Conservation (phyloP, 2,113 vertebrate genomes). For the Nicator chloris region DNA sequence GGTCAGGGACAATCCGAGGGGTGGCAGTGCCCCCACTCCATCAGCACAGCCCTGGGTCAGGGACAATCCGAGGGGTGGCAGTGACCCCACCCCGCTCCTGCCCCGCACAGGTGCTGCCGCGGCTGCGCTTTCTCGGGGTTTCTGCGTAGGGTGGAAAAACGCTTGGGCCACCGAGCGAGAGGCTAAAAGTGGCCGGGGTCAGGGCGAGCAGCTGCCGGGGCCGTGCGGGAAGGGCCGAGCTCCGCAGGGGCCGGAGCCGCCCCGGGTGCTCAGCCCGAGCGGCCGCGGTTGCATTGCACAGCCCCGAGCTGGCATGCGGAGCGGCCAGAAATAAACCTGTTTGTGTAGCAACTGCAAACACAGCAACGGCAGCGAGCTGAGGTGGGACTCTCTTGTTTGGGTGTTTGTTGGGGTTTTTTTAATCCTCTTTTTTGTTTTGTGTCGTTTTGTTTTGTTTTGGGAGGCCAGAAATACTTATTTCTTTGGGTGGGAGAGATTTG, state of each 20-base stretch:
- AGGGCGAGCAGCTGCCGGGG: constrained; percentile 59
- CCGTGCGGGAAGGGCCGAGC: not conserved
- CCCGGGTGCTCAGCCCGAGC: not conserved
- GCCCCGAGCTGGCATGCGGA: constrained; percentile 19
- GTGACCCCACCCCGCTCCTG: not conserved
- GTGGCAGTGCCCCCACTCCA: too few relatives aligned
- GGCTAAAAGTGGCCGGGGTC: not conserved
- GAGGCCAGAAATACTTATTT: not conserved
- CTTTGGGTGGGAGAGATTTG: not conserved
- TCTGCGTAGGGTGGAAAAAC: not conserved
- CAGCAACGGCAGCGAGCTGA: constrained; percentile 50
- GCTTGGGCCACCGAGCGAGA: not conserved
- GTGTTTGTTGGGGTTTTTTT: too few relatives aligned
- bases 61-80: accelerated
- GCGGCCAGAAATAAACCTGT: constrained; percentile 71
- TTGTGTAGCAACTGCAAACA: constrained; percentile 72
- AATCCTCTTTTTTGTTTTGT: not conserved
- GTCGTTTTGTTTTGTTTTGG: not conserved
- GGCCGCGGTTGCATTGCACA: not conserved
- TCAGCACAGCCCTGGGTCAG: not conserved
- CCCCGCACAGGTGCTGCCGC: accelerated
- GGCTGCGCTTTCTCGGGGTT: not conserved
- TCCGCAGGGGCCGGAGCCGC: not conserved
- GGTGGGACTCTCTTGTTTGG: not conserved
- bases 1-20: accelerated